A percentile compares a stretch with the other conserved stretches of the same genome.
phyloP scores from a whole-genome alignment of 2,113 vertebrate genomes.

The Psittacara wagleri region DNA sequence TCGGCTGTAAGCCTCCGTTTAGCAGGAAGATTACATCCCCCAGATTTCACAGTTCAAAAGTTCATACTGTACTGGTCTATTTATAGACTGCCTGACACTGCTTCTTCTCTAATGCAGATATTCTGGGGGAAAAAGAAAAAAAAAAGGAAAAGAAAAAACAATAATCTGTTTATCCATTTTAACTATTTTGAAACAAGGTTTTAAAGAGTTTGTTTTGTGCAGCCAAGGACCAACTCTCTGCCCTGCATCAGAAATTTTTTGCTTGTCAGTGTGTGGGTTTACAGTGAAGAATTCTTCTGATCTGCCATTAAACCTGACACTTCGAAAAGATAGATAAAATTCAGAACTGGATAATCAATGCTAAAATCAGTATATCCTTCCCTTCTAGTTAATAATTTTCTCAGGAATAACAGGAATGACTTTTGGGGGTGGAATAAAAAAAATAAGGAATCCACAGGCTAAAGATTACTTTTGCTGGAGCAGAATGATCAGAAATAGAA shows the following conservation, averaged over 20 bases:
- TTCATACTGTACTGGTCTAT: constrained; percentile 67
- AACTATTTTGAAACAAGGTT: neutral
- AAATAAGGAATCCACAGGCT: neutral
- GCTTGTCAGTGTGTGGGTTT: neutral
- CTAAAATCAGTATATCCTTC: neutral
- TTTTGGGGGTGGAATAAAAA: neutral
- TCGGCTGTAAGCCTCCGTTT: constrained; percentile 67
- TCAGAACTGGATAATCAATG: neutral
- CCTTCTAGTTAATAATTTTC: neutral
- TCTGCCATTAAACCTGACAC: neutral
- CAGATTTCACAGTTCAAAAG: constrained; percentile 71
- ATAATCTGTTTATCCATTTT: neutral
- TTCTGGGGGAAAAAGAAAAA: neutral
- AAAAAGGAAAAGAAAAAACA: neutral
- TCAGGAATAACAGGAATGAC: neutral
- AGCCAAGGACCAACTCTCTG: neutral
- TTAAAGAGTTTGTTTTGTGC: neutral
- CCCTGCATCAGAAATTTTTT: neutral
- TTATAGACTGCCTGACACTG: constrained; percentile 47
- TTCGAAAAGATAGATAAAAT: constrained; percentile 1
- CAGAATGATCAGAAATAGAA: neutral
- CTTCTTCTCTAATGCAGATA: constrained; percentile 34
- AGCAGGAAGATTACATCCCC: constrained; percentile 71
- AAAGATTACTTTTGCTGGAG: neutral
- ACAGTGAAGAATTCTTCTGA: neutral